Evolutionary conservation across 2,797 vertebrate species (phyloP).

Genomic region (Ceryle rudis): DNA sequence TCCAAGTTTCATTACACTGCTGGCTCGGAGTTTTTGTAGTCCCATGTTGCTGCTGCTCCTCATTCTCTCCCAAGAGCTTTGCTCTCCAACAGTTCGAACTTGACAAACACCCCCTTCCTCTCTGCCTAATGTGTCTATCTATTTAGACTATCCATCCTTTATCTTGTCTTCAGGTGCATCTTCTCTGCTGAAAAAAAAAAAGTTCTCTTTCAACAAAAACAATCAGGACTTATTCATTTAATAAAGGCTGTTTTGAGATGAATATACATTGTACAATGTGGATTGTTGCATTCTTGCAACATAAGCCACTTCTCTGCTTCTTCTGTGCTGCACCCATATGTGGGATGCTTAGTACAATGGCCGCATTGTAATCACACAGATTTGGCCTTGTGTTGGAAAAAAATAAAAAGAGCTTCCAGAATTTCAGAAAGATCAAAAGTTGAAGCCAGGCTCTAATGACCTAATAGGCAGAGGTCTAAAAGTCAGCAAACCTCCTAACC

Average conservation of each 20-base stretch:
- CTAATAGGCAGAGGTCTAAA: slow-evolving; percentile 46
- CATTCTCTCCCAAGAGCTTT: background rate
- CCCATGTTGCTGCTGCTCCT: background rate
- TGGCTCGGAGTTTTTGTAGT: background rate
- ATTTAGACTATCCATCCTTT: background rate
- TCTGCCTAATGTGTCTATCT: background rate
- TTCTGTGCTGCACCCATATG: slow-evolving; percentile 45
- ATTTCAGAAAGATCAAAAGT: slow-evolving; percentile 68
- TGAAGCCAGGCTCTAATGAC: slow-evolving; percentile 49
- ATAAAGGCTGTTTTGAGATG: background rate
- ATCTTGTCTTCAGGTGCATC: background rate
- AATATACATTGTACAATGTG: background rate
- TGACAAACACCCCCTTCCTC: background rate
- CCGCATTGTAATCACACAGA: slow-evolving; percentile 61
- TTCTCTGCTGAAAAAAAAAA: background rate
- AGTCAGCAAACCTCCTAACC: slow-evolving; percentile 16
- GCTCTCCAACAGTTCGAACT: background rate
- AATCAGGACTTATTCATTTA: background rate
- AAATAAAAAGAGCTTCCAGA: slow-evolving; percentile 57
- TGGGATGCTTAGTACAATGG: slow-evolving; percentile 61
- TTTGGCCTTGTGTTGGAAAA: slow-evolving; percentile 65
- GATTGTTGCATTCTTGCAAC: slow-evolving; percentile 49
- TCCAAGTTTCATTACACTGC: background rate
- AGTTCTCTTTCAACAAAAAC: background rate
- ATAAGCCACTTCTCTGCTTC: slow-evolving; percentile 41